phyloP scores from a whole-genome alignment of 2,797 vertebrate genomes.

The Sciurus carolinensis region DNA sequence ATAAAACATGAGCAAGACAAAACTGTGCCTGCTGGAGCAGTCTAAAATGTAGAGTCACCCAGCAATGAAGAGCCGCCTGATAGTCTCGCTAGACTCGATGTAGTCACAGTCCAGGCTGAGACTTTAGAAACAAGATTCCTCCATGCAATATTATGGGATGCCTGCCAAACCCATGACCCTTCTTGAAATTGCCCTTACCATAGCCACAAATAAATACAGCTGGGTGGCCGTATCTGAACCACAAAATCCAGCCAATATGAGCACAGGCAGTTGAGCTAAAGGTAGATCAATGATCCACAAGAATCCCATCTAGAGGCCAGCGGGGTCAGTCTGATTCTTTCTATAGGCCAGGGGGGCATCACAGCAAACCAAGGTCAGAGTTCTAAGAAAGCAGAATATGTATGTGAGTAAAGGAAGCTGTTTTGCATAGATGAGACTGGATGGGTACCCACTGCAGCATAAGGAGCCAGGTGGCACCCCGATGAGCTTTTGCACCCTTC shows the following conservation, averaged over 20 bases:
- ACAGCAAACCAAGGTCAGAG: not conserved
- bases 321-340: not conserved
- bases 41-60: not conserved
- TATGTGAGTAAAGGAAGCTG: not conserved
- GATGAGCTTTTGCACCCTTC: too few relatives aligned
- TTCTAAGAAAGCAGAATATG: not conserved
- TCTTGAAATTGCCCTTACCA: not conserved
- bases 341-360: not conserved
- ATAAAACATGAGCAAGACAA: not conserved
- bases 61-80: not conserved
- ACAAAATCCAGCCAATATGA: not conserved
- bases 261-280: not conserved
- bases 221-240: not conserved
- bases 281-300: not conserved
- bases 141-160: not conserved
- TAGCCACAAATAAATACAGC: not conserved
- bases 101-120: not conserved
- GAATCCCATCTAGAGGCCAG: not conserved
- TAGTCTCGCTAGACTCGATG: not conserved
- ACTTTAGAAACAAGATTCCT: not conserved
- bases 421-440: not conserved
- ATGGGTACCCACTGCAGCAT: too few relatives aligned
- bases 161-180: not conserved
- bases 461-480: not conserved
- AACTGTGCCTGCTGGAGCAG: too few relatives aligned